phyloP scores from a whole-genome alignment of 2,797 vertebrate species.

The Scolopax rusticola region DNA sequence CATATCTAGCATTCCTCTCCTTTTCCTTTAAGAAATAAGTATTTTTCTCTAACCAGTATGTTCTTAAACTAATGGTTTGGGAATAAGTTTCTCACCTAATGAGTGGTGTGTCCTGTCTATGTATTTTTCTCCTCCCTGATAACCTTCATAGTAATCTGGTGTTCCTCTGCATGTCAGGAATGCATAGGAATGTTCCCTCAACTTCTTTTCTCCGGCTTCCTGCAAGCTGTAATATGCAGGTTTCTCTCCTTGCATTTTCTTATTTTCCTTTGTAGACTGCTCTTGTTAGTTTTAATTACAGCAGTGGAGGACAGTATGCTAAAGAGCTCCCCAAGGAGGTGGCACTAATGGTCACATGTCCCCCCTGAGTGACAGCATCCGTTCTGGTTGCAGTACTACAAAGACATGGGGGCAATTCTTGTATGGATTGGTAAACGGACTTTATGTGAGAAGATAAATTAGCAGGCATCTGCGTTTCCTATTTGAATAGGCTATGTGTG shows the following conservation, averaged over 20 bases:
- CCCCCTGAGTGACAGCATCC: constrained; percentile 70
- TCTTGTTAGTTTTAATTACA: constrained; percentile 74
- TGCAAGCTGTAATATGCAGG: neutral
- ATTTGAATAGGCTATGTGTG: constrained; percentile 71
- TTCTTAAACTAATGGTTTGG: neutral
- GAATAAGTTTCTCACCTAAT: neutral
- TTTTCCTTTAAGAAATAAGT: neutral
- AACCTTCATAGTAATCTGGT: neutral
- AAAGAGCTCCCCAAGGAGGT: constrained; percentile 68
- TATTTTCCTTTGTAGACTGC: constrained; percentile 61
- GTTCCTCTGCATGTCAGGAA: neutral
- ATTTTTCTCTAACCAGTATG: neutral
- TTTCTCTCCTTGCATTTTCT: constrained; percentile 49
- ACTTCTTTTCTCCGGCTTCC: neutral
- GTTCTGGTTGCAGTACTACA: constrained; percentile 62
- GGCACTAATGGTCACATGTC: constrained; percentile 63
- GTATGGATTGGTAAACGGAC: constrained; percentile 64
- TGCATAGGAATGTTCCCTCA: constrained; percentile 11
- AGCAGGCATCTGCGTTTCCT: constrained; percentile 70
- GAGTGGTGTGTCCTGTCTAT: neutral
- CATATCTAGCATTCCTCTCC: neutral
- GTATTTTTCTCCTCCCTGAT: neutral
- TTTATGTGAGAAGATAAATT: constrained; percentile 72
- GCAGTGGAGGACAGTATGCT: constrained; percentile 67
- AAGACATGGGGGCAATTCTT: constrained; percentile 66